Percentiles rank a stretch among this genome's conserved stretches.
These are phyloP conservation scores for Nesometra sesokonis DNA, from an alignment of 35 echinoderm and acorn worm species.

Conservation along the genomic window DNA sequence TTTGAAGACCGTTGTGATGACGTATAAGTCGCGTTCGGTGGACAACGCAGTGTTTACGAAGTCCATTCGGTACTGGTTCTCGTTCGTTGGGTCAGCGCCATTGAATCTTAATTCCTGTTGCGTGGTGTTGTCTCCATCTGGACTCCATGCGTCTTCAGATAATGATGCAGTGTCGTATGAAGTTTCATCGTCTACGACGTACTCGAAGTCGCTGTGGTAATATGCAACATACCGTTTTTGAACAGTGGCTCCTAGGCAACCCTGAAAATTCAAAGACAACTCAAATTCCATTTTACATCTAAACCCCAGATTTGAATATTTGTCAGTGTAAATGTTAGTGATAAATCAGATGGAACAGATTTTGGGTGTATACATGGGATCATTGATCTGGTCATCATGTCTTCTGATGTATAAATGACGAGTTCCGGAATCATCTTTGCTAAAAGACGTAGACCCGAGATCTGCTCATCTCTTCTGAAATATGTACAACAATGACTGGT, in stretches of 20 bases:
- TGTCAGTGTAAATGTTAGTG: too few species aligned
- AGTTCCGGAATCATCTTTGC: too few species aligned
- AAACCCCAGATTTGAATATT: too few species aligned
- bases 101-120: constrained; percentile 30
- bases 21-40: constrained; percentile 47
- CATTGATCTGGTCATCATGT: too few species aligned
- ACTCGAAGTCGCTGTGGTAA: constrained; percentile 29
- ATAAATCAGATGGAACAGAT: too few species aligned
- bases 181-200: background rate
- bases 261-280: background rate
- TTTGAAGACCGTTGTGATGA: constrained; percentile 62
- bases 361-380: too few species aligned
- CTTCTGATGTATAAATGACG: too few species aligned
- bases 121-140: constrained; percentile 12
- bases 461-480: too few species aligned
- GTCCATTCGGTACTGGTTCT: constrained; percentile 29
- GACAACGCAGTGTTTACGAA: constrained; percentile 68
- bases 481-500: too few species aligned
- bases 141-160: background rate
- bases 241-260: constrained; percentile 1
- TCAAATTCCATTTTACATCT: too few species aligned
- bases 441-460: too few species aligned
- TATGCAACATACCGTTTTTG: constrained; percentile 33
- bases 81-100: background rate
- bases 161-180: background rate